Conservation (phyloP, 2,888 invertebrate genomes). For the Chorisops tibialis region DNA sequence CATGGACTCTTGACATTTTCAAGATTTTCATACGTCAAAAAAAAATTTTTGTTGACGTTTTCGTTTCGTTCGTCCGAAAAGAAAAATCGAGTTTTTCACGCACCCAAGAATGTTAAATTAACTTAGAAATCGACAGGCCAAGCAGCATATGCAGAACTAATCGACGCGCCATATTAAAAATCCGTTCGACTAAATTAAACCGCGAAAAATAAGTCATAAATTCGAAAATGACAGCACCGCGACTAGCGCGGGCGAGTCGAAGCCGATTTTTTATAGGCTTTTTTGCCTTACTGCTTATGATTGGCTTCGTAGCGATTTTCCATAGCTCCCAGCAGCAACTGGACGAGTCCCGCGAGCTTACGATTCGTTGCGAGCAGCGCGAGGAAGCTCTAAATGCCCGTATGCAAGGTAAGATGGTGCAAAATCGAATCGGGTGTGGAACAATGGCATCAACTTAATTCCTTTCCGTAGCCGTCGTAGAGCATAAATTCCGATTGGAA, state of each 20-base stretch:
- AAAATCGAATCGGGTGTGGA: background rate
- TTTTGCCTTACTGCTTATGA: slow-evolving; percentile 55
- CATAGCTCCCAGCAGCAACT: slow-evolving; percentile 59
- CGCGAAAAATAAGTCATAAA: background rate
- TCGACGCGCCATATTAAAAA: background rate
- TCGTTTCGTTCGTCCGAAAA: too few relatives aligned
- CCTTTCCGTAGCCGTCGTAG: slow-evolving; percentile 55
- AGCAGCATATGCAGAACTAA: too few relatives aligned
- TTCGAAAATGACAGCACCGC: slow-evolving; percentile 54
- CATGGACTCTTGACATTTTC: too few relatives aligned
- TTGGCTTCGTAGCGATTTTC: slow-evolving; percentile 58
- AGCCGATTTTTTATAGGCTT: slow-evolving; percentile 58
- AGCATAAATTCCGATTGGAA: slow-evolving; percentile 58
- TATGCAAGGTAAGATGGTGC: slow-evolving; percentile 55
- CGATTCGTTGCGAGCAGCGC: slow-evolving; percentile 57
- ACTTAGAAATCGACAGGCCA: too few relatives aligned
- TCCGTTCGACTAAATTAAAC: background rate
- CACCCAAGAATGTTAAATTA: too few relatives aligned
- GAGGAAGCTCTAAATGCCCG: slow-evolving; percentile 59
- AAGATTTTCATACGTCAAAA: too few relatives aligned
- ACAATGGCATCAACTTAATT: slow-evolving; percentile 7
- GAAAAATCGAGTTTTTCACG: too few relatives aligned
- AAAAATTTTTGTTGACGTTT: too few relatives aligned
- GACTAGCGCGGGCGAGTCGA: slow-evolving; percentile 59
- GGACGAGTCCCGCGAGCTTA: slow-evolving; percentile 56